phyloP scores from a whole-genome alignment of 2,113 vertebrate species.

The Macroglossus sobrinus region DNA sequence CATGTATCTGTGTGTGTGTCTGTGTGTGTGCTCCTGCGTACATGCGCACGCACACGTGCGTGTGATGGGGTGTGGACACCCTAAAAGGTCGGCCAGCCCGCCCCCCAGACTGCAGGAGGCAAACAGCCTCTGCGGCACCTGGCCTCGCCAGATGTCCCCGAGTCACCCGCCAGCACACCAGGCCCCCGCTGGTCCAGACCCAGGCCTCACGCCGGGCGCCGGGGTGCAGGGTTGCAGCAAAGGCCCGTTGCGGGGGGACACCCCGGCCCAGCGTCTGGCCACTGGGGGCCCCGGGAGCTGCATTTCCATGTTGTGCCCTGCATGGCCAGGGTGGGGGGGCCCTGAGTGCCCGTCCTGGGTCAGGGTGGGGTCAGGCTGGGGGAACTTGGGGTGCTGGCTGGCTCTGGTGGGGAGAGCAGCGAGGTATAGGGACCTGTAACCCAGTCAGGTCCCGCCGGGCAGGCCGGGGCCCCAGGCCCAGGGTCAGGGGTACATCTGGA shows the following conservation, averaged over 20 bases:
- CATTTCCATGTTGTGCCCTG: fast-evolving
- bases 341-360: not conserved
- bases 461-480: not conserved
- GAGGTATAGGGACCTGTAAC: not conserved
- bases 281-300: fast-evolving
- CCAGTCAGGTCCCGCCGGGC: not conserved
- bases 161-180: fast-evolving
- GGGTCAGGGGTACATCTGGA: too few relatives aligned
- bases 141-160: not conserved
- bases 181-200: not conserved
- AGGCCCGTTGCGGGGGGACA: too few relatives aligned
- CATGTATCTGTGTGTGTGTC: too few relatives aligned
- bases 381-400: not conserved
- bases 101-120: too few relatives aligned
- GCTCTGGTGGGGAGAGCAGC: not conserved
- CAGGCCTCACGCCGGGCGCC: fast-evolving
- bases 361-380: fast-evolving
- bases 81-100: too few relatives aligned
- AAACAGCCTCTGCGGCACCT: not conserved
- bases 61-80: too few relatives aligned
- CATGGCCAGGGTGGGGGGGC: not conserved
- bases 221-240: too few relatives aligned
- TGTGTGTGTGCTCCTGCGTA: fast-evolving
- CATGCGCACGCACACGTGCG: not conserved
- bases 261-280: too few relatives aligned